Conservation (phyloP, 2,888 invertebrate species). For the Coremacera marginata region DNA sequence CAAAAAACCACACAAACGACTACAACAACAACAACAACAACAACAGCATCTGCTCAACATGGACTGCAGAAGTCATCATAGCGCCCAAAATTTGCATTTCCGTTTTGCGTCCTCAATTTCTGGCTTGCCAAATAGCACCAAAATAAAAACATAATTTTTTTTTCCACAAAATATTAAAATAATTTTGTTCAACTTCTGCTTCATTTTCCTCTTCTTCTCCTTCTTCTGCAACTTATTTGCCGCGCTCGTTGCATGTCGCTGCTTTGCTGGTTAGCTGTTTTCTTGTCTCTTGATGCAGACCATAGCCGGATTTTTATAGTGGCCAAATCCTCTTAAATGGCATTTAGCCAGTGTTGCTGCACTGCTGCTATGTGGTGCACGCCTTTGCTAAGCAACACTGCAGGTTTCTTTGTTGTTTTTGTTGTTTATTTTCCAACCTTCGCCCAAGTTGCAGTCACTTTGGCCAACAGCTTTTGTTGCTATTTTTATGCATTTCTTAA, state of each 20-base stretch:
- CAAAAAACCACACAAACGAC: not conserved
- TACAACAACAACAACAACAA: not conserved
- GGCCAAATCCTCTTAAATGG: constrained; percentile 8
- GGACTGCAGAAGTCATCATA: not conserved
- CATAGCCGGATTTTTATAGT: constrained; percentile 1
- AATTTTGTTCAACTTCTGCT: not conserved
- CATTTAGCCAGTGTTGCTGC: constrained; percentile 22
- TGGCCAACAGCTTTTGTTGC: constrained; percentile 13
- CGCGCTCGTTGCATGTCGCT: not conserved
- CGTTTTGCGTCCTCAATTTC: constrained; percentile 1
- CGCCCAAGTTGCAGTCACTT: constrained; percentile 11
- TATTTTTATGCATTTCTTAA: constrained; percentile 16
- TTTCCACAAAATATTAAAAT: not conserved
- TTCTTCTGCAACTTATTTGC: not conserved
- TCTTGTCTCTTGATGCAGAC: not conserved
- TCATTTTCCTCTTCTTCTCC: not conserved
- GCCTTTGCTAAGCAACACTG: not conserved
- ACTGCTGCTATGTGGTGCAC: not conserved
- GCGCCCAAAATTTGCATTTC: constrained; percentile 22
- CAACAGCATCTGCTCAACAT: not conserved
- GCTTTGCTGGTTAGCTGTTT: not conserved
- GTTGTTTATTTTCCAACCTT: not conserved
- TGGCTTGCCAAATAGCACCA: not conserved
- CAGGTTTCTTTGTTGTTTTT: not conserved
- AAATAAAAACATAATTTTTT: not conserved